These are phyloP conservation scores for Cynopterus brachyotis DNA, from an alignment of 2,113 vertebrate genomes.

Conservation along the genomic window DNA sequence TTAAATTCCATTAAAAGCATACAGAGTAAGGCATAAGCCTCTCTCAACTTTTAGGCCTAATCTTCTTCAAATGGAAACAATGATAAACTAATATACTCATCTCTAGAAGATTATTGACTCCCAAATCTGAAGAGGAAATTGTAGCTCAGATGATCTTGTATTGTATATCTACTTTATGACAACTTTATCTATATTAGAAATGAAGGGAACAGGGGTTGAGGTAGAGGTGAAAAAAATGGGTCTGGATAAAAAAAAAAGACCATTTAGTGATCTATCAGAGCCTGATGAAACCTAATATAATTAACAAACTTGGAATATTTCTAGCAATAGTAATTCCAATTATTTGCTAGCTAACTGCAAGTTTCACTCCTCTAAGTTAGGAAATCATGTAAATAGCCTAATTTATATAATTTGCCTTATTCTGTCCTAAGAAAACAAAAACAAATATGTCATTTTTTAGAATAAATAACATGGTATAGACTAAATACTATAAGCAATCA, in stretches of 20 bases:
- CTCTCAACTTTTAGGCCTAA: slow-evolving; percentile 26
- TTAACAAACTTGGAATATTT: slow-evolving; percentile 87
- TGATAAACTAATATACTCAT: slow-evolving; percentile 56
- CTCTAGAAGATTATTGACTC: slow-evolving; percentile 52
- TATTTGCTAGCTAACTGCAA: slow-evolving; percentile 89
- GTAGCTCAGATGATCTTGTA: slow-evolving; percentile 19
- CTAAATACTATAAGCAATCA: slow-evolving; percentile 83
- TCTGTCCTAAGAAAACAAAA: slow-evolving; percentile 85
- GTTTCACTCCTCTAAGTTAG: slow-evolving; percentile 84
- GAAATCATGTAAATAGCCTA: slow-evolving; percentile 90
- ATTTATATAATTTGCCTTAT: slow-evolving; percentile 89
- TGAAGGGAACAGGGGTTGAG: not conserved
- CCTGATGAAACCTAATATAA: slow-evolving; percentile 86
- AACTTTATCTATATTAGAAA: slow-evolving; percentile 49
- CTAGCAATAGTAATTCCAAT: slow-evolving; percentile 87
- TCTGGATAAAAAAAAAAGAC: slow-evolving; percentile 60
- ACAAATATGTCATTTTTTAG: slow-evolving; percentile 86
- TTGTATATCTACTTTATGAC: not conserved
- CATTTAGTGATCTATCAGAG: slow-evolving; percentile 83
- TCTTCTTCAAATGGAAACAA: slow-evolving; percentile 58
- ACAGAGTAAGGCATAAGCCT: slow-evolving; percentile 35
- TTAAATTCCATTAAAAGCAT: slow-evolving; percentile 24
- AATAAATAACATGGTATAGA: slow-evolving; percentile 81
- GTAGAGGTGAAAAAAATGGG: slow-evolving; percentile 43
- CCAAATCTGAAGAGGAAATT: slow-evolving; percentile 72